Evolutionary conservation across 2,797 vertebrate genomes (phyloP), one percentile per base, ranked within the genome.

Genomic region (Sternarchorhynchus goeldii): DNA sequence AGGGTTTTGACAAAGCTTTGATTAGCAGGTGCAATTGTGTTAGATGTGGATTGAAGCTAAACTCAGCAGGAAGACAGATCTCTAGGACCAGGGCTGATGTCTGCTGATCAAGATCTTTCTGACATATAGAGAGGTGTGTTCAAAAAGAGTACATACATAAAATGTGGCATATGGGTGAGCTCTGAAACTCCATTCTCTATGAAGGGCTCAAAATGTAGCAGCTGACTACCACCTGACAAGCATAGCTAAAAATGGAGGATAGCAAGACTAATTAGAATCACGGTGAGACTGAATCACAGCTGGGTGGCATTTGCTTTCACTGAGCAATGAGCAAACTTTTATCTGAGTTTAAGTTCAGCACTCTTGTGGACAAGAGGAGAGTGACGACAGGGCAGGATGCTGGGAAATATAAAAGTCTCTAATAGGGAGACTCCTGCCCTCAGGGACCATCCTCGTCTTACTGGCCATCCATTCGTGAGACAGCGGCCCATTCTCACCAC

Each of bases 391-490:
- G 82, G 83, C 73, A 69, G 68, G 2, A 72, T 85, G 80, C 80
- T 85, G 81, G 80, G 76, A 86, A 71, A 89, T 89, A 87, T 87
- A 85, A 87, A 82, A 79, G 66, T 76, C 85, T 69, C 88, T 93
- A 92, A 92, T 93, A 88, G 91, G 90, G 86, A 84, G 83, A 58
- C 85, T 82, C 81, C 83, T 82, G 82, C 79, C 89, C 90, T 89
- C 21, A 5, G 88, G 91, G 90, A 91, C 83, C 82, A 68, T 85
- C 77, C 87, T 88, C 62, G 41, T 85, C 89, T 89, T 90, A 89
- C 87, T 90, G 91, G 91, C 88, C 90, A 92, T 92, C 90, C 86
- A 91, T 93, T 93, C 90, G 90, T 75, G 72, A 87, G 92, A 92
- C 90, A 91, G 89, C 78, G 8, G 66, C n/a, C 82, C 86, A 88